A percentile compares a stretch with the other conserved stretches of the same genome.
These are phyloP conservation scores for Chaenodraco wilsoni DNA, from an alignment of 2,797 vertebrate genomes.

Conservation along the genomic window DNA sequence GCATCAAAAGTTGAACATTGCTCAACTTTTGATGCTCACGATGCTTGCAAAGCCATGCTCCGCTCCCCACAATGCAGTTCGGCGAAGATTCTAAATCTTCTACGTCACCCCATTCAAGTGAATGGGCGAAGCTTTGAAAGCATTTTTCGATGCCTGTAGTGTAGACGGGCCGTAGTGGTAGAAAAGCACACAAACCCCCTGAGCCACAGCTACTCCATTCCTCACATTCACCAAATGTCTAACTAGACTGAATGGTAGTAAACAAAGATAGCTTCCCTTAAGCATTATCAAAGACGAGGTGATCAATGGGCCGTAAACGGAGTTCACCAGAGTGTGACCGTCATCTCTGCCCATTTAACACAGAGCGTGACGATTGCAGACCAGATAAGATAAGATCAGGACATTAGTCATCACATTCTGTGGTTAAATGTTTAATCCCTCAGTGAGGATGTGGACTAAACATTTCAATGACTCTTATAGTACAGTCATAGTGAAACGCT, in stretches of 20 bases:
- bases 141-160: too few relatives aligned
- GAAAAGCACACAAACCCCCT: too few relatives aligned
- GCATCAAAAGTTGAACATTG: too few relatives aligned
- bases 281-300: background rate
- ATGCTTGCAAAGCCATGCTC: too few relatives aligned
- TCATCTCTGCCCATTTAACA: background rate
- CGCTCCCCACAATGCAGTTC: too few relatives aligned
- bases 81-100: too few relatives aligned
- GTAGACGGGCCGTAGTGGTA: too few relatives aligned
- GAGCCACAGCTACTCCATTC: too few relatives aligned
- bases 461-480: background rate
- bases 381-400: slow-evolving; percentile 20
- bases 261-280: background rate
- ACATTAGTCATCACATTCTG: slow-evolving; percentile 15
- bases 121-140: too few relatives aligned
- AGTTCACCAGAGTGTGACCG: background rate
- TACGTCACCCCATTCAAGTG: too few relatives aligned
- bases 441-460: background rate
- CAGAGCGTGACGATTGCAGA: background rate
- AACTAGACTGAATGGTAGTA: background rate
- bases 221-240: background rate
- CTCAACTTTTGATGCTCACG: too few relatives aligned
- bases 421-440: slow-evolving; percentile 13
- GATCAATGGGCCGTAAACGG: background rate
- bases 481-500: too few relatives aligned